Evolutionary conservation across 1,140 invertebrate genomes (phyloP).

Genomic region (Leptopilina boulardi): DNA sequence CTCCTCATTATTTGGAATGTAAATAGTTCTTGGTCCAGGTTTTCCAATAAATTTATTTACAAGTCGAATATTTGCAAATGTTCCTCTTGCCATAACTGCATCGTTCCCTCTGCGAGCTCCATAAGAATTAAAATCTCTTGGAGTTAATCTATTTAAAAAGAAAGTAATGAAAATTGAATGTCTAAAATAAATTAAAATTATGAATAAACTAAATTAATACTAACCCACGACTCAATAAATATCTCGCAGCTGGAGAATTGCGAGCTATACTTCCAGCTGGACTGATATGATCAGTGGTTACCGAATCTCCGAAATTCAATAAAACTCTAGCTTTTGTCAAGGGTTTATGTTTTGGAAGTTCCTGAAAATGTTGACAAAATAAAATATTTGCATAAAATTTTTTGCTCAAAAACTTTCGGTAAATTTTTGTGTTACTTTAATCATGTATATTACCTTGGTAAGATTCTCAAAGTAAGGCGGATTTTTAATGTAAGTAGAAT

Average conservation of each 20-base stretch:
- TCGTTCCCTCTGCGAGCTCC: constrained; percentile 97
- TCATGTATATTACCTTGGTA: constrained; percentile 77
- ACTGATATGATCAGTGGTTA: constrained; percentile 99
- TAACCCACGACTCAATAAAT: constrained; percentile 86
- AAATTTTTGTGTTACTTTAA: not conserved
- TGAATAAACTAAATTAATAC: constrained; percentile 48
- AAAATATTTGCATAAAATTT: not conserved
- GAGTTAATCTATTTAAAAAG: constrained; percentile 83
- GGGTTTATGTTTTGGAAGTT: constrained; percentile 77
- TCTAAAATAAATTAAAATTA: not conserved
- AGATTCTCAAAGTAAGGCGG: constrained; percentile 98
- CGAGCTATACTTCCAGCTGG: constrained; percentile 98
- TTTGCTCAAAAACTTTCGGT: too few species aligned
- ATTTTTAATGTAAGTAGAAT: constrained; percentile 96
- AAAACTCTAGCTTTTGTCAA: constrained; percentile 86
- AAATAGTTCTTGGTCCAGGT: constrained; percentile 91
- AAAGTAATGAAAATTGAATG: constrained; percentile 37
- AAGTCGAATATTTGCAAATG: constrained; percentile 98
- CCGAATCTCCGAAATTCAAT: constrained; percentile 93
- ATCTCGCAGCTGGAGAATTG: constrained; percentile 95
- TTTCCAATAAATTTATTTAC: constrained; percentile 93
- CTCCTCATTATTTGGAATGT: constrained; percentile 92
- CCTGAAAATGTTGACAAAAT: constrained; percentile 65
- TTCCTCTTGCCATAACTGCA: constrained; percentile 96
- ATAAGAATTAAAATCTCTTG: constrained; percentile 98